Conservation (phyloP, 2,797 vertebrate genomes). For the Acipenser transmontanus region DNA sequence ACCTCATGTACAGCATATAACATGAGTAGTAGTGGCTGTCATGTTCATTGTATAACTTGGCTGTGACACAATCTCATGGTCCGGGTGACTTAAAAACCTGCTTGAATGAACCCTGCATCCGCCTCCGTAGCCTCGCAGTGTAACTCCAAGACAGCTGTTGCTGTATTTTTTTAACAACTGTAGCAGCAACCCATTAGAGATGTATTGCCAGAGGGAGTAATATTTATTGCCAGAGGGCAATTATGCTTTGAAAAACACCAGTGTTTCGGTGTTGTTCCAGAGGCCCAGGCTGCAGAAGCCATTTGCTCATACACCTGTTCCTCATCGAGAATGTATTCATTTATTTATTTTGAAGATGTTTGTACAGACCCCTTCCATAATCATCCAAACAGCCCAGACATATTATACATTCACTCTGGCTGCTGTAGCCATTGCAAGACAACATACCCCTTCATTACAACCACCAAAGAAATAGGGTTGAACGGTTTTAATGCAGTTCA, state of each 20-base stretch:
- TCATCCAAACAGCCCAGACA: constrained; percentile 26
- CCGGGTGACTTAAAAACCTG: constrained; percentile 33
- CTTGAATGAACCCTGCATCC: constrained; percentile 26
- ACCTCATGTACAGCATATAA: too few species aligned
- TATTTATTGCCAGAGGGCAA: constrained; percentile 26
- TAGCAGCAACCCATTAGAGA: constrained; percentile 20
- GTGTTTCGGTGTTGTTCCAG: constrained; percentile 11
- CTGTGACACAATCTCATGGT: constrained; percentile 37
- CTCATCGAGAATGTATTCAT: not conserved
- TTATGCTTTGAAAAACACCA: constrained; percentile 27
- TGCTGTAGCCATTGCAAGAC: too few species aligned
- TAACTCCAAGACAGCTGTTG: constrained; percentile 33
- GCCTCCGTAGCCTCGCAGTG: constrained; percentile 24
- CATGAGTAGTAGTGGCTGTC: constrained; percentile 24
- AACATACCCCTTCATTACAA: too few species aligned
- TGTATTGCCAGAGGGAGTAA: constrained; percentile 14
- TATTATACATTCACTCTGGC: not conserved
- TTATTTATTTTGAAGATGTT: not conserved
- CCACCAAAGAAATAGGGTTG: too few species aligned
- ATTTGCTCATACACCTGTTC: constrained; percentile 14
- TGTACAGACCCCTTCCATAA: not conserved
- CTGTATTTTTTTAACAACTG: constrained; percentile 35
- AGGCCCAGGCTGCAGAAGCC: constrained; percentile 11
- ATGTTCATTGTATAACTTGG: constrained; percentile 29
- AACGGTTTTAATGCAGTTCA: too few species aligned